Percentiles rank a stretch among this genome's conserved stretches.
Conservation (phyloP, 1,140 invertebrate genomes). For the Lutraria rhynchaena region DNA sequence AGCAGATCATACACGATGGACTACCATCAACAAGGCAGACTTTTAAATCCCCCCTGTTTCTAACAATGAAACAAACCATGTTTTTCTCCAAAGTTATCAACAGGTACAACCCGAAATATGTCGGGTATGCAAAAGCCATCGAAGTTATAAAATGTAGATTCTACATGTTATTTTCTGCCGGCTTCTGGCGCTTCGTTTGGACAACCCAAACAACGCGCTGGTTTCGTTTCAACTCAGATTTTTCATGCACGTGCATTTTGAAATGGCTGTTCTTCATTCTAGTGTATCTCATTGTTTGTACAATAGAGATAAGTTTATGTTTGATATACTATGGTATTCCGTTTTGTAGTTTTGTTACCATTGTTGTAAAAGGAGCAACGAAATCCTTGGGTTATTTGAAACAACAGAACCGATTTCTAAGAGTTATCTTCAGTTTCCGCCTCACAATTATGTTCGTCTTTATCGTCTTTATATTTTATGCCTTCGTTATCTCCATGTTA, state of each 20-base stretch:
- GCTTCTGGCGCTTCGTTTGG: conserved; percentile 15
- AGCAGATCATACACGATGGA: conserved; percentile 29
- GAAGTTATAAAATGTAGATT: conserved; percentile 5
- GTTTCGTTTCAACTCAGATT: neutral
- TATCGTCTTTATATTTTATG: neutral
- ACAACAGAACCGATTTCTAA: neutral
- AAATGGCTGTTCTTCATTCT: neutral
- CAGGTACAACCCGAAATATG: neutral
- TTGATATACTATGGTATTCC: neutral
- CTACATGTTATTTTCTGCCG: conserved; percentile 26
- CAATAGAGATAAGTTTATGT: neutral
- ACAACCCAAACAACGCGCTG: neutral
- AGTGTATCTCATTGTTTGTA: conserved; percentile 1
- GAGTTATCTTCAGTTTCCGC: neutral
- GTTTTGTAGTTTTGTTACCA: neutral
- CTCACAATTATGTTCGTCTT: neutral
- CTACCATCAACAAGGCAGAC: neutral
- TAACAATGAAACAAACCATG: neutral
- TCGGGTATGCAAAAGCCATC: conserved; percentile 6
- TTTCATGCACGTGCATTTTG: too few species aligned
- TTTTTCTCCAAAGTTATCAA: neutral
- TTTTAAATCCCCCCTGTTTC: too few species aligned
- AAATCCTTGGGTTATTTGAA: neutral
- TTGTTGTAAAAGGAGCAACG: neutral
- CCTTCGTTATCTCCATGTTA: neutral